A percentile compares a stretch with the other conserved stretches of the same genome.
Conservation (phyloP, 2,797 vertebrate genomes). For the Liasis olivaceus region DNA sequence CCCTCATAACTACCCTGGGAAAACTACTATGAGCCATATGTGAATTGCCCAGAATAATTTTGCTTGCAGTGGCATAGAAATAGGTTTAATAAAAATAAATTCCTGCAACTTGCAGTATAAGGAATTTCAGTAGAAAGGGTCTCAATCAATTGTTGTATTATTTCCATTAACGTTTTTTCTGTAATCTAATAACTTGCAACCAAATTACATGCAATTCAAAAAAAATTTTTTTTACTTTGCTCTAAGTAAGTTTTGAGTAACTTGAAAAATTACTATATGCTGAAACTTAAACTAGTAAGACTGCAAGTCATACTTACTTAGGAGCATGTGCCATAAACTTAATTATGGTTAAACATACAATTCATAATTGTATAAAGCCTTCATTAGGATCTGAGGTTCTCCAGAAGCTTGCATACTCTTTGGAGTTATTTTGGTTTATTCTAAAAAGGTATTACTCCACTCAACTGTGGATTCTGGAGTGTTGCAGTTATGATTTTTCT, state of each 20-base stretch:
- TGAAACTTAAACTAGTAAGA: background rate
- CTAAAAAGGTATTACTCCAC: background rate
- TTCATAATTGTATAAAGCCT: background rate
- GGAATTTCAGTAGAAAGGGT: background rate
- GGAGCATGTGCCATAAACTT: background rate
- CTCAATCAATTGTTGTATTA: background rate
- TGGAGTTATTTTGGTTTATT: background rate
- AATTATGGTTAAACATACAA: background rate
- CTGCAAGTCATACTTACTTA: background rate
- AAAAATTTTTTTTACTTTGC: background rate
- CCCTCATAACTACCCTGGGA: background rate
- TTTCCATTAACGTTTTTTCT: background rate
- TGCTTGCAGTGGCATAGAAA: background rate
- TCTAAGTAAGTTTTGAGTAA: background rate
- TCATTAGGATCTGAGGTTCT: background rate
- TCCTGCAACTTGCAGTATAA: background rate
- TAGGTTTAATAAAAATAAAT: background rate
- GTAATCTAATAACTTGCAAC: background rate
- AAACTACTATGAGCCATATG: background rate
- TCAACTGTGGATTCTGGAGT: background rate
- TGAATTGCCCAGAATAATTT: background rate
- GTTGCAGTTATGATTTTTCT: background rate
- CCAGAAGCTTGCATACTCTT: background rate
- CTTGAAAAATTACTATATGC: background rate
- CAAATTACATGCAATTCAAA: background rate